Evolutionary conservation across 2,888 invertebrate genomes (phyloP), one percentile per base, ranked within the genome.

Genomic region (Anodontia alba): DNA sequence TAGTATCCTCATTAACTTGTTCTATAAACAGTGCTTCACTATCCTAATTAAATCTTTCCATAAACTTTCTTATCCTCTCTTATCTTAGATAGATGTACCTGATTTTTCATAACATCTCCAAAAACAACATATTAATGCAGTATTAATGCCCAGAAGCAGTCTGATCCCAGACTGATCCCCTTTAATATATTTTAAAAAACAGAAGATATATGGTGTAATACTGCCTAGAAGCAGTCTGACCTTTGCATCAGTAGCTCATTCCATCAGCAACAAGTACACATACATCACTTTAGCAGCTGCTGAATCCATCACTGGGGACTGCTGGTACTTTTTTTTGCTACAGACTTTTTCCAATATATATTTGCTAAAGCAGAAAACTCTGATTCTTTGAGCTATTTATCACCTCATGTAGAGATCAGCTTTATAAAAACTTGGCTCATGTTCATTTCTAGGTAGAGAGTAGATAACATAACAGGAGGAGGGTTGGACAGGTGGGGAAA

Each of bases 201-300:
- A 62, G 7, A 15, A 62, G 31, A 23, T 26, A 12, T 62, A 33
- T 62, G 62, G 2, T 31, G 62, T 33, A 62, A 62, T 33, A 62
- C 33, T 62, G 62, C 57, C 57, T 62, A 62, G 62, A 62, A 62
- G 62, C 62, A 33, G 62, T 62, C 62, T 62, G 62, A 62, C 62
- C 62, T 33, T 33, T 2, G 15, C 31, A 62, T 29, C 62, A 62
- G 62, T 17, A 62, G 62, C 62, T 62, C 17, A 33, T 62, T 62
- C 33, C 62, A 62, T 31, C 33, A 62, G n/a, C 62, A 62, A 33
- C 17, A 17, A 62, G 62, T 33, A 62, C 62, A 62, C 62, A 62
- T 62, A 62, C 62, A 62, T 62, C 62, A 62, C 62, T 20, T 12
- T 8, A 62, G 33, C 62, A 62, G 62, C 62, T 62, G 62, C 33